Percentiles rank a stretch among this genome's conserved stretches.
Evolutionary conservation across 1,140 invertebrate genomes (phyloP).

Genomic region (Drosophila pseudoobscura): DNA sequence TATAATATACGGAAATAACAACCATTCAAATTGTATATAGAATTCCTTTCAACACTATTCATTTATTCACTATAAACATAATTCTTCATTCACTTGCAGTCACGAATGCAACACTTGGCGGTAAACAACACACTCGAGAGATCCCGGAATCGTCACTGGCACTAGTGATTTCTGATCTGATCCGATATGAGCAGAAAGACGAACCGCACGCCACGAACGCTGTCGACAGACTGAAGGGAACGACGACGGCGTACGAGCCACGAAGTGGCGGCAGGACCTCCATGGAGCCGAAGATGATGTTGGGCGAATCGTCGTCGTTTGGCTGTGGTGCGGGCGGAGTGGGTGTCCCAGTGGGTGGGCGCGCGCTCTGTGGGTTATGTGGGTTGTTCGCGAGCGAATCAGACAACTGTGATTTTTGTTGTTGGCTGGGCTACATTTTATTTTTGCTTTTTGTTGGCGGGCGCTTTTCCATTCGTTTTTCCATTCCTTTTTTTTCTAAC

Average conservation of each 20-base stretch:
- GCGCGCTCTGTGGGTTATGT: constrained; percentile 38
- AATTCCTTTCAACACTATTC: constrained; percentile 9
- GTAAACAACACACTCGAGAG: constrained; percentile 36
- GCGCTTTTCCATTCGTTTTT: constrained; percentile 44
- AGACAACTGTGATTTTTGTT: constrained; percentile 83
- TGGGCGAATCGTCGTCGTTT: constrained; percentile 63
- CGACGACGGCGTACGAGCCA: constrained; percentile 16
- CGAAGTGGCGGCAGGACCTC: constrained; percentile 40
- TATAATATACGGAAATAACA: no score
- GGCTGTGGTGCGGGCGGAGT: constrained; percentile 22
- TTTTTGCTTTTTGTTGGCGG: constrained; percentile 71
- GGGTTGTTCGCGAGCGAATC: constrained; percentile 73
- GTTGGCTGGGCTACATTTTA: constrained; percentile 71
- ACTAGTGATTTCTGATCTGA: no score
- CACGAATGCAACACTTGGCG: constrained; percentile 55
- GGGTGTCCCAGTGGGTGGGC: constrained; percentile 9
- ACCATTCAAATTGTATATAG: not conserved
- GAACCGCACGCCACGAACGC: constrained; percentile 67
- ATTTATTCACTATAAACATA: constrained; percentile 20
- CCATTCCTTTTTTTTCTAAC: constrained; percentile 62
- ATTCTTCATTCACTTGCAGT: constrained; percentile 23
- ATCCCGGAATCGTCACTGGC: not conserved
- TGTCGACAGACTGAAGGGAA: constrained; percentile 65
- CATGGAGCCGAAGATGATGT: constrained; percentile 53
- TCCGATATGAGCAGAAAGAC: not conserved